Conservation (phyloP, 2,113 vertebrate species). For the Dicrurus megarhynchus region DNA sequence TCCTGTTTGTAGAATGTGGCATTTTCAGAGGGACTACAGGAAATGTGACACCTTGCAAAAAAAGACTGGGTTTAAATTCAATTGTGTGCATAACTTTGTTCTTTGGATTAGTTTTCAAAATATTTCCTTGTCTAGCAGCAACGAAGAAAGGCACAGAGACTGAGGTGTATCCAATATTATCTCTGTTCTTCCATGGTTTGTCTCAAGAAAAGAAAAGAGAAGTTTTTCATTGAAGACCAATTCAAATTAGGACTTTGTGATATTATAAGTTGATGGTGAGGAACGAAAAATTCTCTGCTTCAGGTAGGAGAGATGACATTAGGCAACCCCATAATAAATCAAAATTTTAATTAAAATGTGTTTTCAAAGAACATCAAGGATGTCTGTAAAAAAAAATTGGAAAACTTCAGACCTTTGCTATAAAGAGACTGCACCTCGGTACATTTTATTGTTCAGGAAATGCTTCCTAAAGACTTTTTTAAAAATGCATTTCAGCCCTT, state of each 20-base stretch:
- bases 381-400: fast-evolving
- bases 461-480: background rate
- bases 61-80: background rate
- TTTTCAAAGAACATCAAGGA: background rate
- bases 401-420: background rate
- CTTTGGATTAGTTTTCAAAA: background rate
- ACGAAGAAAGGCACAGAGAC: background rate
- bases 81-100: background rate
- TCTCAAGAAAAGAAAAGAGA: background rate
- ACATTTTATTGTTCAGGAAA: background rate
- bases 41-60: background rate
- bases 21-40: background rate
- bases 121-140: background rate
- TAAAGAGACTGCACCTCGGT: background rate
- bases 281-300: background rate
- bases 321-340: background rate
- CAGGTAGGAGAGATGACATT: background rate
- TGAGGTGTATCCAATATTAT: background rate
- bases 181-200: background rate
- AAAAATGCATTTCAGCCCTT: background rate
- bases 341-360: background rate
- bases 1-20: fast-evolving
- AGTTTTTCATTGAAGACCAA: background rate
- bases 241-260: background rate
- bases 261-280: background rate